These are phyloP conservation scores for Porites rus DNA, from an alignment of 92 coral and sea anemone species.

Conservation along the genomic window DNA sequence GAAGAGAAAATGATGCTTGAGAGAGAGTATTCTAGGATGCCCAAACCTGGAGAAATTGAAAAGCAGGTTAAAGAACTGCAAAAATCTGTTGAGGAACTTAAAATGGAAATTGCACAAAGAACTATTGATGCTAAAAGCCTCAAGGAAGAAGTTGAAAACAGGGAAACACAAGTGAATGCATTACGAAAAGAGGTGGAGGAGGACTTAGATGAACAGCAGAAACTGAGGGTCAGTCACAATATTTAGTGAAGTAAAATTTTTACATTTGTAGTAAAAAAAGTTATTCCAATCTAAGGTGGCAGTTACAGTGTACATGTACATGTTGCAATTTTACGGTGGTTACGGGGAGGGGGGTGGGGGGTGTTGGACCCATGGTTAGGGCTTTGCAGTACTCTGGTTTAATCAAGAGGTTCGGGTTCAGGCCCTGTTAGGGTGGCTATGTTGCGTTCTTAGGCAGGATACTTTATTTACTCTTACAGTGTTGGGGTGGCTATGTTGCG, in stretches of 20 bases:
- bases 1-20: constrained; percentile 95
- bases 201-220: constrained; percentile 90
- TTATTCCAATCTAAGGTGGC: background rate
- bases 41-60: constrained; percentile 97
- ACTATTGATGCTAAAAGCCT: constrained; percentile 88
- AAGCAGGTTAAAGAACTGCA: constrained; percentile 90
- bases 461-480: too few species aligned
- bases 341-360: too few species aligned
- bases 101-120: constrained; percentile 93
- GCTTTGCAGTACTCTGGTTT: too few species aligned
- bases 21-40: constrained; percentile 98
- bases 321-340: too few species aligned
- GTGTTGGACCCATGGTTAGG: too few species aligned
- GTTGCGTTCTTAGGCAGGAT: too few species aligned
- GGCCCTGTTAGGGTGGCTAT: too few species aligned
- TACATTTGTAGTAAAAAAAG: background rate
- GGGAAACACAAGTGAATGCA: constrained; percentile 81
- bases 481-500: too few species aligned
- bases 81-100: constrained; percentile 87
- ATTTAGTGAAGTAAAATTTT: background rate
- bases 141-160: constrained; percentile 88
- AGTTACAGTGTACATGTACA: background rate
- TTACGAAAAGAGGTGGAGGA: constrained; percentile 84
- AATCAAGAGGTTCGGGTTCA: too few species aligned
- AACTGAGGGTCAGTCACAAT: constrained; percentile 69